phyloP scores from a whole-genome alignment of 2,797 vertebrate species.

The Danionella dracula region DNA sequence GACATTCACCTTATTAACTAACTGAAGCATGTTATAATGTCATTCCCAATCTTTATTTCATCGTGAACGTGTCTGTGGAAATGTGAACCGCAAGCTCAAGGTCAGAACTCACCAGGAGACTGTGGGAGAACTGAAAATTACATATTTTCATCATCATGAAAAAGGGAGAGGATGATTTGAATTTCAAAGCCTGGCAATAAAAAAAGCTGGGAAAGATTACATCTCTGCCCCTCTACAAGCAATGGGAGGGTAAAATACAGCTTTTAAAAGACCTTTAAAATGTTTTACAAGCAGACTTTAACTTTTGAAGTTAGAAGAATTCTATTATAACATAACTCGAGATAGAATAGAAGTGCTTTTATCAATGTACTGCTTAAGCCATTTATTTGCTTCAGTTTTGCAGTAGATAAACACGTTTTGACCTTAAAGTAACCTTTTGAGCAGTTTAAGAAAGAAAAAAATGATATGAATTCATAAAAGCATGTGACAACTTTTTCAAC shows the following conservation, averaged over 20 bases:
- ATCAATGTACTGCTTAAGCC: no score
- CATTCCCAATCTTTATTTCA: slow-evolving; percentile 4
- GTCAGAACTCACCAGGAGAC: slow-evolving; percentile 26
- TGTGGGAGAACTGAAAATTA: slow-evolving; percentile 2
- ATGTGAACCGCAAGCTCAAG: slow-evolving; percentile 15
- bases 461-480: no score
- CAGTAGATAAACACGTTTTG: no score
- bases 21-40: slow-evolving; percentile 27
- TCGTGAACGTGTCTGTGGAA: slow-evolving; percentile 7
- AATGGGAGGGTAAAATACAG: not conserved
- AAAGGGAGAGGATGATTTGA: slow-evolving; percentile 6
- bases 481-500: no score
- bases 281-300: not conserved
- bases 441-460: no score
- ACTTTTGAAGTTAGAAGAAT: not conserved
- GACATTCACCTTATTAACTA: slow-evolving; percentile 16
- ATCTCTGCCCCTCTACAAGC: not conserved
- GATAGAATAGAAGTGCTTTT: no score
- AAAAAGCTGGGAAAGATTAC: slow-evolving; percentile 15
- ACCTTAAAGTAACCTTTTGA: no score
- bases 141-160: slow-evolving; percentile 20
- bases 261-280: slow-evolving; percentile 8
- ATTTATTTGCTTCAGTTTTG: no score
- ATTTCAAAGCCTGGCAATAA: not conserved
- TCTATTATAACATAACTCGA: no score